Evolutionary conservation across 1,140 invertebrate genomes (phyloP), one percentile per base, ranked within the genome.

Genomic region (Cydia splendana): DNA sequence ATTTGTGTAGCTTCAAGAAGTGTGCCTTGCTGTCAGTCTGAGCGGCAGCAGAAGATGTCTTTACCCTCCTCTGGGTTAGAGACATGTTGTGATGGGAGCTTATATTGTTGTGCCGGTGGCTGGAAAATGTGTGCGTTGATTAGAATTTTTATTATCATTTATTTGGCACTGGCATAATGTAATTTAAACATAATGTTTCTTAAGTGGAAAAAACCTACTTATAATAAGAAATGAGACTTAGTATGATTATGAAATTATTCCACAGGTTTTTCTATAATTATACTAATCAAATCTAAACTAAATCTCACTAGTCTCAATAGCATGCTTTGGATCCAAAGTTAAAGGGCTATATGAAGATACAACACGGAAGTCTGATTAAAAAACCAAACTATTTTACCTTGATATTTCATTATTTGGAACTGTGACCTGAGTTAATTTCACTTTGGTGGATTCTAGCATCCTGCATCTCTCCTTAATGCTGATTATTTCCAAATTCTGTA

Each of bases 381-480:
- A 71, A 69, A 53, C 3, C 71, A 74, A 76, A 77, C 45, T 69
- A 73, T 6, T 0, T 69, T 82, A 91, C 91, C 89, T 93, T 53
- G 76, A 84, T 75, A 88, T 81, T 38, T 90, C 88, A 88, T 88
- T 86, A 28, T 80, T 82, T 15, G 79, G 75, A 10, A 92, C 75
- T 18, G 84, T 90, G 9, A 92, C 84, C 82, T 93, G 90, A 20
- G 90, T 91, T 20, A 93, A 75, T 78, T 87, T 93, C 6, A 94
- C 82, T 86, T 91, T 93, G 51, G 84, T 85, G 42, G 88, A 91
- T 80, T 94, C 93, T 38, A 94, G 78, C 77, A 90, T 84, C 77
- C 88, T 91, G 73, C 88, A 93, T 80, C 88, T 91, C 77, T 94
- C 91, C 78, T 93, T 94, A 34, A 90, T 76, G 75, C 87, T 92